These are phyloP conservation scores for Artibeus lituratus DNA, from an alignment of 2,797 vertebrate species.

Conservation along the genomic window DNA sequence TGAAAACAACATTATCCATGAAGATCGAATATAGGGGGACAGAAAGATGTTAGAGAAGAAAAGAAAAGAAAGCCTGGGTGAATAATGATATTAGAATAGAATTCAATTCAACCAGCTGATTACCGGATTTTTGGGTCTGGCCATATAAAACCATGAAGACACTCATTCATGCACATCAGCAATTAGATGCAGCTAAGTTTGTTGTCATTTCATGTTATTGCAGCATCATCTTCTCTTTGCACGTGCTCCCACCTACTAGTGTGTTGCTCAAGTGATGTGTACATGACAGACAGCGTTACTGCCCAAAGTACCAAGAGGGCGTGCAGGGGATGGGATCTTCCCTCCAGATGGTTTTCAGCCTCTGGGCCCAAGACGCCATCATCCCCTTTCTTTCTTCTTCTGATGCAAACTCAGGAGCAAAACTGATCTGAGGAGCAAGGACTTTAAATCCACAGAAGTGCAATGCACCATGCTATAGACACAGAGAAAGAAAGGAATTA, in stretches of 20 bases:
- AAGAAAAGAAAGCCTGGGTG: not conserved
- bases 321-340: conserved; percentile 86
- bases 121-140: not conserved
- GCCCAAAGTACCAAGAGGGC: conserved; percentile 84
- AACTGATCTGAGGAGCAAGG: conserved; percentile 90
- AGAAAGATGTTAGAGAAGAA: not conserved
- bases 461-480: conserved; percentile 86
- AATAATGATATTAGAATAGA: not conserved
- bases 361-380: conserved; percentile 82
- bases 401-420: conserved; percentile 77
- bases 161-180: not conserved
- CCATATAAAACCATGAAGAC: not conserved
- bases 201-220: not conserved
- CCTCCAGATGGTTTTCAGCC: conserved; percentile 84
- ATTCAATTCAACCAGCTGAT: not conserved
- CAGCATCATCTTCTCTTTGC: not conserved
- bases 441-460: conserved; percentile 91
- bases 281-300: not conserved
- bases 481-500: not conserved
- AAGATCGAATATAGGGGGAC: not conserved
- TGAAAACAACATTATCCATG: not conserved
- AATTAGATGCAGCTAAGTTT: not conserved
- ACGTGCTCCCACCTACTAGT: not conserved
- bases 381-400: conserved; percentile 79
- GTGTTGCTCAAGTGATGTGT: not conserved